phyloP scores from a whole-genome alignment of 2,113 vertebrate species.

The Hypocryptadius cinnamomeus region DNA sequence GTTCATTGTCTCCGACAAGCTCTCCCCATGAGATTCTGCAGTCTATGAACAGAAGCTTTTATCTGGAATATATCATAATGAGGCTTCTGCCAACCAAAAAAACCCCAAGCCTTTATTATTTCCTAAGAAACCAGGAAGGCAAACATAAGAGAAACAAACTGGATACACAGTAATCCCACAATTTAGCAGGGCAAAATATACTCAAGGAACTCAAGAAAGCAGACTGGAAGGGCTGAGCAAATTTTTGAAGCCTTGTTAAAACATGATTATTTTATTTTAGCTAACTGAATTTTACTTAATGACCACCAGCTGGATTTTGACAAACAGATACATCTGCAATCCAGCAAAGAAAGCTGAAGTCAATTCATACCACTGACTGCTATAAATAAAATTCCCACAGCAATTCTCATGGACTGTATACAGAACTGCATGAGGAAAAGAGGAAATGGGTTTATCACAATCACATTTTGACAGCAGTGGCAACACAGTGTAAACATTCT shows the following conservation, averaged over 20 bases:
- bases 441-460: not conserved
- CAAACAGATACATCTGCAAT: not conserved
- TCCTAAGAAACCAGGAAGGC: conserved; percentile 1
- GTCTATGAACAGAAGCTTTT: not conserved
- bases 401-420: not conserved
- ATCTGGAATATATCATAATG: not conserved
- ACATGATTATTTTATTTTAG: not conserved
- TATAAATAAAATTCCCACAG: not conserved
- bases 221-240: not conserved
- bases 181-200: not conserved
- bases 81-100: not conserved
- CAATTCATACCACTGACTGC: not conserved
- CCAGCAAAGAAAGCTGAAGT: not conserved
- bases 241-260: not conserved
- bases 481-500: not conserved
- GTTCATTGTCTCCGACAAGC: not conserved
- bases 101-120: not conserved
- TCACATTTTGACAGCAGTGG: not conserved
- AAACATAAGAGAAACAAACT: not conserved
- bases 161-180: not conserved
- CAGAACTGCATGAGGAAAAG: not conserved
- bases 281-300: not conserved
- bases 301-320: not conserved
- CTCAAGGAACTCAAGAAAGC: not conserved
- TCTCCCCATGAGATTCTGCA: not conserved